phyloP scores from a whole-genome alignment of 1,140 invertebrate genomes.

The Anagrus nilaparvatae region DNA sequence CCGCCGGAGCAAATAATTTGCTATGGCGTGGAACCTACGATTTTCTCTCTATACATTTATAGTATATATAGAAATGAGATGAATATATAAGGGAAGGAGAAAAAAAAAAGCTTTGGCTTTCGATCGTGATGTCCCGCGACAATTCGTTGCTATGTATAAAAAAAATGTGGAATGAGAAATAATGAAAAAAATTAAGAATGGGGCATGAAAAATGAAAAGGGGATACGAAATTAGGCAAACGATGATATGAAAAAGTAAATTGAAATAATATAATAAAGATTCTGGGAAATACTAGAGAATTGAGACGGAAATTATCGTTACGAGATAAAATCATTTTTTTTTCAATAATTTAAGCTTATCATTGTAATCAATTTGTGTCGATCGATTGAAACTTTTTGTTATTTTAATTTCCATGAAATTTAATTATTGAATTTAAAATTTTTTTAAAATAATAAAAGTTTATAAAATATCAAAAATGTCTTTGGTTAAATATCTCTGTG shows the following conservation, averaged over 20 bases:
- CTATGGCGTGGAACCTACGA: slow-evolving; percentile 33
- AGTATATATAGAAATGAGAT: slow-evolving; percentile 34
- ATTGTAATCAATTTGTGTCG: too few species aligned
- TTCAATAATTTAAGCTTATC: too few species aligned
- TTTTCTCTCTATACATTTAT: slow-evolving; percentile 9
- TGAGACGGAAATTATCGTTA: slow-evolving; percentile 15
- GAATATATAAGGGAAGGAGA: slow-evolving; percentile 16
- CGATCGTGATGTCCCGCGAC: slow-evolving; percentile 12
- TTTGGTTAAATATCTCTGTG: too few species aligned
- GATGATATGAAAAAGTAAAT: slow-evolving; percentile 6
- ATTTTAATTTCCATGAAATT: too few species aligned
- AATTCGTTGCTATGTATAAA: too few species aligned
- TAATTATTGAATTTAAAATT: too few species aligned
- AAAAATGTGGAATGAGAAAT: slow-evolving; percentile 15
- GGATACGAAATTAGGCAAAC: slow-evolving; percentile 2
- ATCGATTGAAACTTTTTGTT: too few species aligned
- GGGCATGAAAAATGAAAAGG: slow-evolving; percentile 10
- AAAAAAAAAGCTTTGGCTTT: slow-evolving; percentile 13
- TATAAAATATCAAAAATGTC: too few species aligned
- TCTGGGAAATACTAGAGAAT: slow-evolving; percentile 8
- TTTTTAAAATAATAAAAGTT: too few species aligned
- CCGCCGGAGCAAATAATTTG: slow-evolving; percentile 43
- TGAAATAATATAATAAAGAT: not conserved
- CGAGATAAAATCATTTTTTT: too few species aligned
- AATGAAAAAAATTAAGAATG: slow-evolving; percentile 9